Base-by-base conservation (phyloP, 2,888 invertebrate genomes). In the Cephus pulcher region DNA sequence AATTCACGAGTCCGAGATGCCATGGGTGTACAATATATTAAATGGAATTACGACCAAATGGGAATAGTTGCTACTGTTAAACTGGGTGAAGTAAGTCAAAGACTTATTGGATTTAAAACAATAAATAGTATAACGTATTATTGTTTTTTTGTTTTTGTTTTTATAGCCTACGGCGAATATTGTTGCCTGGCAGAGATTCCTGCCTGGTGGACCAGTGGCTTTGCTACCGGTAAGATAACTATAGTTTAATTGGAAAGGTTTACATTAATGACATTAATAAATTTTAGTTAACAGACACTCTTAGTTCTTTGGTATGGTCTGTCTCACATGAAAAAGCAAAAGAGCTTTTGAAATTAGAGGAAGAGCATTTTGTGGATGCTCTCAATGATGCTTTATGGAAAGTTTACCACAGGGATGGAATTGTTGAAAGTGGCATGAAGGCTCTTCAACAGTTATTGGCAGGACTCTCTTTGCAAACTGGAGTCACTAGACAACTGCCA, bases 111-210 rank as follows among this genome's bases (percentile, higher is more conserved):
- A 56, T 23, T 56, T 23, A 23, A 56, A 56, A 56, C 23, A 56
- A 56, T 23, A 56, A 56, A 56, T 23, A 23, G 23, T 2, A 56
- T 23, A 56, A 56, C 6, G 6, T 23, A 56, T 56, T 56, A 9
- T 56, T 56, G 23, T 56, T 56, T 56, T 40, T 40, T 23, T 40
- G 9, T 40, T 40, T 40, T 56, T 23, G 9, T 56, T 56, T 23
- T 9, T 91, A 83, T 91, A 96, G 95, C 93, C 94, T 74, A 93
- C 93, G 23, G 95, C 95, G 77, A 99, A 99, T 92, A 94, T 94
- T 37, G 96, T 97, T 3, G 99, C 99, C 0, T 99, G 99, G 99
- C 99, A 99, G 91, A 94, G 98, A 82, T 99, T 99, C 92, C 92
- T 98, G 81, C 97, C 98, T 0, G 95, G 95, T 3, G 99, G 99